Conservation (phyloP, 2,797 vertebrate genomes). For the Chelon auratus region DNA sequence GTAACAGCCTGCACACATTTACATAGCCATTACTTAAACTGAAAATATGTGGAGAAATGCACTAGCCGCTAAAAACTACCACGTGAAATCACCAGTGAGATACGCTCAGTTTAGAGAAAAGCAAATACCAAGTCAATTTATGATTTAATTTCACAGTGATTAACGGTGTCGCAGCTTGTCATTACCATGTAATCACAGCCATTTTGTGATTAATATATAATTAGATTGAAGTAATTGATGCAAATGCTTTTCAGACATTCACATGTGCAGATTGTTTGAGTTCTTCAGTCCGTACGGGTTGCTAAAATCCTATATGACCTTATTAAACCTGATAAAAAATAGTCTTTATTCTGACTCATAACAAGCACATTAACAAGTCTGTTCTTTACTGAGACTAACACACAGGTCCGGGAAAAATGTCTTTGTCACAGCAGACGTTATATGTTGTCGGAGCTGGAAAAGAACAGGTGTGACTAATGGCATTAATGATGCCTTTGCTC, state of each 20-base stretch:
- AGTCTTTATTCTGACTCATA: background rate
- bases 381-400: background rate
- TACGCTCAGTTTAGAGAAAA: constrained; percentile 27
- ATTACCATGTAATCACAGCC: constrained; percentile 67
- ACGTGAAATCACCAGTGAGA: background rate
- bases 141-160: constrained; percentile 74
- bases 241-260: constrained; percentile 60
- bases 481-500: constrained; percentile 30
- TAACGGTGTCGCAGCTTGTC: constrained; percentile 56
- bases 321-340: background rate
- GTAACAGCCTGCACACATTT: background rate
- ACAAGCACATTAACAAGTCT: constrained; percentile 1
- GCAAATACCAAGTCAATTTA: constrained; percentile 49
- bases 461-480: constrained; percentile 25
- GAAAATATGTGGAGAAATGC: background rate
- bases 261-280: constrained; percentile 38
- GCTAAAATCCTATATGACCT: constrained; percentile 5
- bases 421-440: constrained; percentile 7
- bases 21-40: background rate
- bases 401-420: background rate
- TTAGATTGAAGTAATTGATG: constrained; percentile 64
- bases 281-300: constrained; percentile 13
- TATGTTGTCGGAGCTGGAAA: constrained; percentile 4
- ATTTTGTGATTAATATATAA: constrained; percentile 69
- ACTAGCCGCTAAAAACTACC: background rate